A percentile compares a stretch with the other conserved stretches of the same genome.
phyloP scores from a whole-genome alignment of 2,888 invertebrate genomes.

The Agonopterix subpropinquella region DNA sequence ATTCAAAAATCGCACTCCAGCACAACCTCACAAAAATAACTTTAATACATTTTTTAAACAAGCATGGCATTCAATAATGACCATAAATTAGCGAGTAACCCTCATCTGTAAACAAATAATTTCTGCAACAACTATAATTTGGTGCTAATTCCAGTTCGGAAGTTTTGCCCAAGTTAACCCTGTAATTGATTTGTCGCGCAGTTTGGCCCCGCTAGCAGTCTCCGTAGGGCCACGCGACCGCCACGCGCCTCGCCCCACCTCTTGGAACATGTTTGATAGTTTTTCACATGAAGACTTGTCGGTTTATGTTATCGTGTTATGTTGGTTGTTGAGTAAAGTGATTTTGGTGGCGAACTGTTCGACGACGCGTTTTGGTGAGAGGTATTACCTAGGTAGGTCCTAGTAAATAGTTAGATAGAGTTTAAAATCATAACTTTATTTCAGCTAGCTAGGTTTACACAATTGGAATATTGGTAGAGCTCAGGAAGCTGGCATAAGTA shows the following conservation, averaged over 20 bases:
- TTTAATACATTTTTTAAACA: too few relatives aligned
- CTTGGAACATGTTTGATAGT: slow-evolving; percentile 32
- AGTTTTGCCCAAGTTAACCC: slow-evolving; percentile 46
- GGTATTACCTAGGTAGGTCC: too few relatives aligned
- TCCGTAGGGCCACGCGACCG: slow-evolving; percentile 30
- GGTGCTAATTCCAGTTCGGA: slow-evolving; percentile 61
- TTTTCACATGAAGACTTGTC: slow-evolving; percentile 48
- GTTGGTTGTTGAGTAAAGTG: slow-evolving; percentile 1
- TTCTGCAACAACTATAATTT: slow-evolving; percentile 56
- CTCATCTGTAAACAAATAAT: slow-evolving; percentile 59
- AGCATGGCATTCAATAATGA: not conserved
- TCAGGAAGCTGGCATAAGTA: too few relatives aligned
- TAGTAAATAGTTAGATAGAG: too few relatives aligned
- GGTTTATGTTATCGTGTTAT: slow-evolving; percentile 8
- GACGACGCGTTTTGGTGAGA: too few relatives aligned
- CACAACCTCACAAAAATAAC: too few relatives aligned
- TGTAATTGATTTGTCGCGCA: slow-evolving; percentile 72
- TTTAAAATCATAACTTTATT: too few relatives aligned
- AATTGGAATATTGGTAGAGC: too few relatives aligned
- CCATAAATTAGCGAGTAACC: slow-evolving; percentile 54
- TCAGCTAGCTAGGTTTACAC: too few relatives aligned
- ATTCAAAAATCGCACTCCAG: too few relatives aligned
- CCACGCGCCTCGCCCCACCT: slow-evolving; percentile 44
- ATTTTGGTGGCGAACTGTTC: not conserved
- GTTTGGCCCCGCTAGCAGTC: slow-evolving; percentile 24